These are phyloP conservation scores for Dromaius novaehollandiae DNA, from an alignment of 2,113 vertebrate species.

Conservation along the genomic window DNA sequence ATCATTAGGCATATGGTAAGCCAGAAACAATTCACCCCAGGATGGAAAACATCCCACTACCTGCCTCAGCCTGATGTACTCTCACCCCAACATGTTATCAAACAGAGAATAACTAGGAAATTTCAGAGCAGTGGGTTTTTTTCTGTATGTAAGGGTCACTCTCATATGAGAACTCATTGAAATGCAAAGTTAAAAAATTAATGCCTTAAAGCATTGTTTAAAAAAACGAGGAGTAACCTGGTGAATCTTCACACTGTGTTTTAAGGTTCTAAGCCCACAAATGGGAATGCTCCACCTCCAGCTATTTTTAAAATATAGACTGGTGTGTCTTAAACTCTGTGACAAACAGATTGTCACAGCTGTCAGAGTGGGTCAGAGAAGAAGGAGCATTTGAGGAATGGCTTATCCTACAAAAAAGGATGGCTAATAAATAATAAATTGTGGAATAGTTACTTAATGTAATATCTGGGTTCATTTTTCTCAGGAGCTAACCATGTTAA, in stretches of 20 bases:
- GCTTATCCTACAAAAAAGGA: not conserved
- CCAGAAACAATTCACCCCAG: constrained; percentile 23
- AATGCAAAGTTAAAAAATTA: not conserved
- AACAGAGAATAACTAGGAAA: not conserved
- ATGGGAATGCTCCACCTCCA: not conserved
- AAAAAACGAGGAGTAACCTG: not conserved
- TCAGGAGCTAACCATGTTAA: not conserved
- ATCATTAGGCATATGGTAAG: constrained; percentile 29
- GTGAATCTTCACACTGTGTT: not conserved
- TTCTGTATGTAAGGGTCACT: not conserved
- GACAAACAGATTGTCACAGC: constrained; percentile 8
- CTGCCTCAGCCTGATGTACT: not conserved
- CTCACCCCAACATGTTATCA: not conserved
- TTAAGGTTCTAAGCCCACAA: not conserved
- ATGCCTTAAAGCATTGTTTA: not conserved
- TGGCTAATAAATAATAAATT: not conserved
- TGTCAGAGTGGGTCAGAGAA: not conserved
- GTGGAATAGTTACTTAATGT: not conserved
- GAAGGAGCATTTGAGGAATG: not conserved
- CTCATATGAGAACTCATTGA: not conserved
- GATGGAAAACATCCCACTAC: constrained; percentile 1
- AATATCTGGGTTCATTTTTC: not conserved
- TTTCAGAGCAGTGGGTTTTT: not conserved
- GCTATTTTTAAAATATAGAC: not conserved
- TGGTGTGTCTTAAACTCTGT: not conserved